Percentiles rank a stretch among this genome's conserved stretches.
These are phyloP conservation scores for Lasioglossum pauxillum DNA, from an alignment of 2,888 invertebrate species.

Conservation along the genomic window DNA sequence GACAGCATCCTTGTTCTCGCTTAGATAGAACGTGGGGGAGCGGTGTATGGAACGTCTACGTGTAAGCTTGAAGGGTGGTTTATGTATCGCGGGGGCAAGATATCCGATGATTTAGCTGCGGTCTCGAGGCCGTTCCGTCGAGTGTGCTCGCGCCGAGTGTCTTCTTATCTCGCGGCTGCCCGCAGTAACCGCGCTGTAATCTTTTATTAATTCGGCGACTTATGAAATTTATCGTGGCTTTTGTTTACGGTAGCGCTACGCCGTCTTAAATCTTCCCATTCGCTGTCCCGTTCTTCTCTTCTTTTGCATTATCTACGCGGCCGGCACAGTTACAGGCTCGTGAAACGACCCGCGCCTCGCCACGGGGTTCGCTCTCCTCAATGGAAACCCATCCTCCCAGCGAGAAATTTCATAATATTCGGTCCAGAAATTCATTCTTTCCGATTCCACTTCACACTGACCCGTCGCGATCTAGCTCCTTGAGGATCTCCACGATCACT, in stretches of 20 bases:
- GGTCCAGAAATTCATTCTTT: neutral
- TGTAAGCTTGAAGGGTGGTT: constrained; percentile 84
- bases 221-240: constrained; percentile 84
- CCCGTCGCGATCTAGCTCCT: neutral
- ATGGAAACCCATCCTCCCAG: neutral
- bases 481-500: no score
- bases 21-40: constrained; percentile 57
- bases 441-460: no score
- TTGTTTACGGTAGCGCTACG: constrained; percentile 80
- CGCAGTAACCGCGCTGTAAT: constrained; percentile 83
- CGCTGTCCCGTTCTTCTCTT: constrained; percentile 48
- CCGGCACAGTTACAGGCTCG: constrained; percentile 27
- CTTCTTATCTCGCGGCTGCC: constrained; percentile 78
- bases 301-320: constrained; percentile 69
- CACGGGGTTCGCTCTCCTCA: neutral
- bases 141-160: constrained; percentile 65
- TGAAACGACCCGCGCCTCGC: constrained; percentile 4
- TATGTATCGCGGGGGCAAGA: constrained; percentile 84
- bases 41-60: constrained; percentile 73
- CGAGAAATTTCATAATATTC: constrained; percentile 4
- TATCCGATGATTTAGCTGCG: constrained; percentile 85
- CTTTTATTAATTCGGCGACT: constrained; percentile 85
- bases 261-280: constrained; percentile 77
- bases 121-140: constrained; percentile 75
- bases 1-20: constrained; percentile 58